Conservation (phyloP, 2,797 vertebrate genomes). For the Notamacropus eugenii region DNA sequence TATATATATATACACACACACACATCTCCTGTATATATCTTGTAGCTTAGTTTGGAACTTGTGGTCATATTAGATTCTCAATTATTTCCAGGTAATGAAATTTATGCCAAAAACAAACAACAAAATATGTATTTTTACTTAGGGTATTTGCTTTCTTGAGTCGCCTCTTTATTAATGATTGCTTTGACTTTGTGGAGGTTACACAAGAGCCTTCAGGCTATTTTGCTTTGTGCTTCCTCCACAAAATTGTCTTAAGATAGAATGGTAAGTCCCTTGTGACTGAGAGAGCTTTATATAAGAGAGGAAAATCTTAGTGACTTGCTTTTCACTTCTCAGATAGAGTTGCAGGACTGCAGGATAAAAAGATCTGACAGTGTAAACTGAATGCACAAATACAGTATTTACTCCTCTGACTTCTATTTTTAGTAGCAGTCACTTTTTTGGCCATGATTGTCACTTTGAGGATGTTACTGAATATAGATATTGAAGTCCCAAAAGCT, state of each 20-base stretch:
- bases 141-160: background rate
- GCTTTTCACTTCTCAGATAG: background rate
- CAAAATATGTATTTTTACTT: background rate
- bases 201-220: background rate
- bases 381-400: background rate
- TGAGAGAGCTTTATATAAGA: background rate
- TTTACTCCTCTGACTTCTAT: background rate
- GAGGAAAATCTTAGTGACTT: background rate
- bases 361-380: background rate
- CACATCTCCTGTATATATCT: too few relatives aligned
- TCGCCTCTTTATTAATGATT: background rate
- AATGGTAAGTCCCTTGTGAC: background rate
- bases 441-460: background rate
- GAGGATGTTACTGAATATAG: background rate
- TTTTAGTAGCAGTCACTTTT: background rate
- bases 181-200: background rate
- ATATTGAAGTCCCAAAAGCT: background rate
- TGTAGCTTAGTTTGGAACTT: background rate
- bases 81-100: background rate
- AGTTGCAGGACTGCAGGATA: too few relatives aligned
- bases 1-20: too few relatives aligned
- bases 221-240: background rate
- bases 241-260: background rate
- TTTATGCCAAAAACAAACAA: background rate
- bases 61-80: background rate